Percentiles rank a stretch among this genome's conserved stretches.
Evolutionary conservation across 2,113 vertebrate genomes (phyloP).

Genomic region (Buteo buteo): DNA sequence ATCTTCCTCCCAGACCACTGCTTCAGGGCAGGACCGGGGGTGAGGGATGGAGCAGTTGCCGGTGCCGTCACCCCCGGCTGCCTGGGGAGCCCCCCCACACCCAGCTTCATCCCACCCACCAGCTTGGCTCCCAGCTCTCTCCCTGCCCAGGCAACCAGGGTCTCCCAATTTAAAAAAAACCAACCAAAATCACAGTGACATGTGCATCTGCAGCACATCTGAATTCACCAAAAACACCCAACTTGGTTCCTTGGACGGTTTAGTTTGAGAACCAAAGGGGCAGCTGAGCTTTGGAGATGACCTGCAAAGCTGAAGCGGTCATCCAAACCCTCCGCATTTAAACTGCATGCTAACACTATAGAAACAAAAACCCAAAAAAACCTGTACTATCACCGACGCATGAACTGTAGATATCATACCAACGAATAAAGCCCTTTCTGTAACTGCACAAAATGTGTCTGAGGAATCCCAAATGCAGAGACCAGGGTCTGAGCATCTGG

Average conservation of each 20-base stretch:
- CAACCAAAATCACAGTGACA: neutral
- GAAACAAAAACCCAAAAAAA: neutral
- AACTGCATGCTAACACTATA: conserved; percentile 59
- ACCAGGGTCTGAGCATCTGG: neutral
- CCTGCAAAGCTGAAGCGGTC: neutral
- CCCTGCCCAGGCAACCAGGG: neutral
- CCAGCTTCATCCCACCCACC: neutral
- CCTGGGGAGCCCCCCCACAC: neutral
- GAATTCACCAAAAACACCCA: neutral
- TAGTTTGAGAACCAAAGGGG: neutral
- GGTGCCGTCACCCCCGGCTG: neutral
- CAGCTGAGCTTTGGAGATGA: neutral
- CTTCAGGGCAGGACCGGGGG: neutral
- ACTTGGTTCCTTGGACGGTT: neutral
- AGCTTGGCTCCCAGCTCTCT: neutral
- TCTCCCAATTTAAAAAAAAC: neutral
- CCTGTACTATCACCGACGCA: conserved; percentile 24
- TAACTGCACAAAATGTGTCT: neutral
- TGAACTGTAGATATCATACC: conserved; percentile 42
- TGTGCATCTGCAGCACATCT: neutral
- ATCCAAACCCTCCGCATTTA: conserved; percentile 18
- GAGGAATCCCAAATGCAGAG: neutral
- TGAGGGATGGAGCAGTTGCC: neutral
- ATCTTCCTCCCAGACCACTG: neutral
- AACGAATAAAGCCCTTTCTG: conserved; percentile 70